phyloP scores from a whole-genome alignment of 2,888 invertebrate genomes.

The Thelaira solivaga region DNA sequence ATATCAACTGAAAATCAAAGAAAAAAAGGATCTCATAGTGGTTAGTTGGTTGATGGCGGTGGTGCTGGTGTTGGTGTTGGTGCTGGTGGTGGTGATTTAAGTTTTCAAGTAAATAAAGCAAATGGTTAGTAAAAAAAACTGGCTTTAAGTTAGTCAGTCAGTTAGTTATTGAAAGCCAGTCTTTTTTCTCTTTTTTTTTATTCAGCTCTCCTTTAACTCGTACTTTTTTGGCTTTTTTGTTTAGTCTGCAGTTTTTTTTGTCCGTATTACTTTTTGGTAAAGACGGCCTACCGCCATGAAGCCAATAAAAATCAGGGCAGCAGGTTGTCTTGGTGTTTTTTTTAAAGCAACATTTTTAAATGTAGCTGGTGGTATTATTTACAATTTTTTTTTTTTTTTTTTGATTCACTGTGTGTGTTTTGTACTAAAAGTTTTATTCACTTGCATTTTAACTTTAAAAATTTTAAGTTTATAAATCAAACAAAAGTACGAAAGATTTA shows the following conservation, averaged over 20 bases:
- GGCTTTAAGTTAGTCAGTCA: slow-evolving; percentile 45
- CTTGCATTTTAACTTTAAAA: slow-evolving; percentile 40
- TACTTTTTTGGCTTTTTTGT: slow-evolving; percentile 28
- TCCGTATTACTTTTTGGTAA: slow-evolving; percentile 19
- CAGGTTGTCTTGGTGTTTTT: slow-evolving; percentile 52
- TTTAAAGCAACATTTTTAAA: background rate
- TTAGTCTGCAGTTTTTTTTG: slow-evolving; percentile 20
- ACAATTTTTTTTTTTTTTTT: slow-evolving; percentile 35
- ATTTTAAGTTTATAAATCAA: slow-evolving; percentile 55
- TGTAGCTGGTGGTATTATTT: slow-evolving; percentile 54
- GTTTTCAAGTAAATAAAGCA: slow-evolving; percentile 23
- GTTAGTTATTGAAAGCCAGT: slow-evolving; percentile 7
- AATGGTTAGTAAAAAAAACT: slow-evolving; percentile 11
- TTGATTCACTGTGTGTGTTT: slow-evolving; percentile 13
- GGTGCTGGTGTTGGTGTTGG: slow-evolving; percentile 7
- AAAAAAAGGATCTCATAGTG: slow-evolving; percentile 49
- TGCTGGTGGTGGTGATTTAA: slow-evolving; percentile 33
- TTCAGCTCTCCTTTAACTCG: background rate
- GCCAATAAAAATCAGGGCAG: slow-evolving; percentile 73
- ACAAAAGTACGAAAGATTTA: slow-evolving; percentile 50
- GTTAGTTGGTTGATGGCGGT: slow-evolving; percentile 14
- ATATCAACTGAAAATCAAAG: background rate
- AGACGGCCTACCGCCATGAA: slow-evolving; percentile 67
- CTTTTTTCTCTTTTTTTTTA: background rate
- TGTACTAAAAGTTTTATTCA: slow-evolving; percentile 20